Base-by-base conservation (phyloP, 1,140 invertebrate species). In the Hestina assimilis region DNA sequence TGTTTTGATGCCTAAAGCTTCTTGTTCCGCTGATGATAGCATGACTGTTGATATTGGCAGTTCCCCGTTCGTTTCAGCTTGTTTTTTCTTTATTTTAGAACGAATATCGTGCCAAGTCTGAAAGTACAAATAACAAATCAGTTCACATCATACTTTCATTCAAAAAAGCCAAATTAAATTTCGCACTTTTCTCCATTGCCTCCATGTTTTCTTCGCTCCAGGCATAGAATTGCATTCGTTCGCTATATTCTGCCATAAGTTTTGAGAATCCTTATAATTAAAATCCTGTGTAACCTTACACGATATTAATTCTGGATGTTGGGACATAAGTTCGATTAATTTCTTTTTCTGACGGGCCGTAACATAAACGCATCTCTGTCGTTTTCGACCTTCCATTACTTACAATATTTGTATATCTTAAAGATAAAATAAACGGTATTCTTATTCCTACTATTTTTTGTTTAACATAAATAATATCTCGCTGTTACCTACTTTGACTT, bases 101-200 rank as follows among this genome's bases (percentile, higher is more conserved):
- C 72, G 59, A 26, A 87, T 57, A 62, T 87, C 83, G 46, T 87
- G 82, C 82, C 82, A 87, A 41, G 82, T 83, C 83, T 87, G 69
- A 60, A 82, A 28, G 4, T 41, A 28, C 42, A 52, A 48, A 41
- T 21, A 29, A 24, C 7, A 15, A 40, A 46, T 54, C 17, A 38
- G 14, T 47, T 21, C 7, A 47, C 14, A 38, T 17, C 11, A 38
- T 9, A 38, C 11, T 38, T 9, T 19, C 9, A 4, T 38, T 38
- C 7, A 15, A 7, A 26, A n/a, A 46, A 3, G 9, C 17, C 6
- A 33, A 48, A 20, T 11, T 12, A 24, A 46, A 35, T 28, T 40
- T 40, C 56, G 7, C 69, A 87, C 84, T 69, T 85, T 87, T 66
- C 73, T 73, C 84, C 82, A 87, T 47, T 85, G 82, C 12, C 69